phyloP scores from a whole-genome alignment of 2,113 vertebrate species.

The Oncorhynchus gorbuscha region DNA sequence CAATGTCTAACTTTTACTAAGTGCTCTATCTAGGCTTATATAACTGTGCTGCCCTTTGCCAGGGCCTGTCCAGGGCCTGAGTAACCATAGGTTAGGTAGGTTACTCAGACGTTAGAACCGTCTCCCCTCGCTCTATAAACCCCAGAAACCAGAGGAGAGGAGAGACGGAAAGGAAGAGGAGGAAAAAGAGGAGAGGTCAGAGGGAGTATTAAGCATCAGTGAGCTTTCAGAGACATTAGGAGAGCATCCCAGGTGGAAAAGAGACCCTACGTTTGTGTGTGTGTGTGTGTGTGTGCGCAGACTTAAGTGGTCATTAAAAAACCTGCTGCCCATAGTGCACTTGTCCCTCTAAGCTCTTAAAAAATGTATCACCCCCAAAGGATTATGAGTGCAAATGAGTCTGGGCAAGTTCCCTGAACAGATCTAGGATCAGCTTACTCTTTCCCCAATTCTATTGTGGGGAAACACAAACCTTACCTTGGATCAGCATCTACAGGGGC shows the following conservation, averaged over 20 bases:
- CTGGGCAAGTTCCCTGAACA: conserved; percentile 2
- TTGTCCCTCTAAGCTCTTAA: conserved; percentile 36
- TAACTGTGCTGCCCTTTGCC: conserved; percentile 14
- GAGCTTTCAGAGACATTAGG: conserved; percentile 38
- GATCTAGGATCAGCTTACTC: neutral
- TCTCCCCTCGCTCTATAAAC: neutral
- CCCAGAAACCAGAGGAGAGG: neutral
- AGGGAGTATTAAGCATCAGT: conserved; percentile 48
- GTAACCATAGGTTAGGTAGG: neutral
- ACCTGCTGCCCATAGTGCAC: neutral
- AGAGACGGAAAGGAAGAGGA: neutral
- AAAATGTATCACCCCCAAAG: conserved; percentile 32
- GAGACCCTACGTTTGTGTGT: conserved; percentile 11
- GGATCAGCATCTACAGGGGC: neutral
- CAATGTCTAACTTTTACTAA: no score
- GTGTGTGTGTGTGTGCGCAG: neutral
- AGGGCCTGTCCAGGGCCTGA: neutral
- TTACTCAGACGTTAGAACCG: neutral
- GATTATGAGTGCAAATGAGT: neutral
- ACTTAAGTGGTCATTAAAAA: neutral
- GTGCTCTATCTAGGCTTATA: conserved; percentile 12
- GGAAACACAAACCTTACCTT: neutral
- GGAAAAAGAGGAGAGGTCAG: conserved; percentile 20
- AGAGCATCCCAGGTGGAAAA: conserved; percentile 27
- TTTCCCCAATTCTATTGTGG: neutral